These are phyloP conservation scores for Mesoligia furuncula DNA, from an alignment of 2,888 invertebrate genomes.

Conservation along the genomic window DNA sequence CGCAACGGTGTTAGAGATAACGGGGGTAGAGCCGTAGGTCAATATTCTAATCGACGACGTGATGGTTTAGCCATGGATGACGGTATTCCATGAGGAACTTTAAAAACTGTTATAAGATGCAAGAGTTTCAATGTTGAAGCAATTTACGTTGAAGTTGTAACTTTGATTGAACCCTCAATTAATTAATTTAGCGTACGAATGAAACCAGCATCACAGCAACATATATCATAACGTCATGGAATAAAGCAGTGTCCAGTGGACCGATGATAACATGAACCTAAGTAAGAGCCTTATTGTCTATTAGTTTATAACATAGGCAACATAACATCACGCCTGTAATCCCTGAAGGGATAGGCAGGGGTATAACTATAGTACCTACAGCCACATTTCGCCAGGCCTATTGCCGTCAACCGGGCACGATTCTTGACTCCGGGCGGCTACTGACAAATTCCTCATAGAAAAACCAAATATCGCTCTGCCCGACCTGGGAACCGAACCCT, in stretches of 20 bases:
- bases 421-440: background rate
- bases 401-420: background rate
- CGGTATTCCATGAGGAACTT: no score
- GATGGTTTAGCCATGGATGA: background rate
- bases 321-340: background rate
- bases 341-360: no score
- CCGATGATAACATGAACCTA: background rate
- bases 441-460: background rate
- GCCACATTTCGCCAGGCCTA: background rate
- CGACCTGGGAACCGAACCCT: background rate
- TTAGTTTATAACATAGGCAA: background rate
- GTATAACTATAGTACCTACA: background rate
- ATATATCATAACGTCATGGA: background rate
- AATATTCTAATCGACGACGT: background rate
- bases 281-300: background rate
- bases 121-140: background rate
- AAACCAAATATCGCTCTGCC: background rate
- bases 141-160: background rate
- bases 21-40: slow-evolving; percentile 9
- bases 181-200: background rate
- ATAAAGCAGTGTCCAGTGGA: background rate
- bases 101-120: background rate
- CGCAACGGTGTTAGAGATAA: background rate
- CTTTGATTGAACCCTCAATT: background rate
- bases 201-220: background rate